Evolutionary conservation across 2,113 vertebrate species (phyloP), one percentile per base, ranked within the genome.

Genomic region (Progne subis): DNA sequence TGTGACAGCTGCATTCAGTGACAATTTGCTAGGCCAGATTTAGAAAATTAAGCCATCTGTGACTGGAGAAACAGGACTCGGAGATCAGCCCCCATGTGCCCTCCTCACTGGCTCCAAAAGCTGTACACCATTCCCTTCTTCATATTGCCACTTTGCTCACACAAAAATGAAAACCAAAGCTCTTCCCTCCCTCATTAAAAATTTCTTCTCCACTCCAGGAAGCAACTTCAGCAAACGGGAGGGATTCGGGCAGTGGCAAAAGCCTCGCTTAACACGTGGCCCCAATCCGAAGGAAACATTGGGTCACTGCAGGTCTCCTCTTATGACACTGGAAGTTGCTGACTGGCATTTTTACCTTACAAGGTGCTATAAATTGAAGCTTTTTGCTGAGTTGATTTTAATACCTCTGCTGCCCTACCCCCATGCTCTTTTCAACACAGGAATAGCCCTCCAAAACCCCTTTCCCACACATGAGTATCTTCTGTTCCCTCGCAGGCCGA

Each of bases 201-300:
- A 24, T 15, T 55, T 43, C 49, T 72, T 18, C 21, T 67, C 11
- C 32, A 11, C 43, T 46, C 19, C 4, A 3, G 25, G 19, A 84
- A 26, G 19, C 21, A 81, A 4, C 26, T 47, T 67, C 23, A 49
- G 44, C 20, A 67, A 81, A 75, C 39, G 37, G 26, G 7, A 87
- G 37, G 8, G 32, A 82, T 41, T 59, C 0, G 0, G 12, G 16
- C 26, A 50, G 37, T 6, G 9, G 69, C 19, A 69, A 69, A 57
- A 72, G 2, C n/a, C 31, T 69, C 26, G 20, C 41, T 61, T 53
- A 74, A 85, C 13, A 34, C 6, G 61, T 20, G 26, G 57, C 21
- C 16, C 18, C 14, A 12, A 0, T 8, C 15, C 0, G 0, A 93
- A 28, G n/a, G 31, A 77, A 82, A 74, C 9, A 23, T 4, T 9